Conservation (phyloP, 2,797 vertebrate genomes). For the Tympanoctomys barrerae region DNA sequence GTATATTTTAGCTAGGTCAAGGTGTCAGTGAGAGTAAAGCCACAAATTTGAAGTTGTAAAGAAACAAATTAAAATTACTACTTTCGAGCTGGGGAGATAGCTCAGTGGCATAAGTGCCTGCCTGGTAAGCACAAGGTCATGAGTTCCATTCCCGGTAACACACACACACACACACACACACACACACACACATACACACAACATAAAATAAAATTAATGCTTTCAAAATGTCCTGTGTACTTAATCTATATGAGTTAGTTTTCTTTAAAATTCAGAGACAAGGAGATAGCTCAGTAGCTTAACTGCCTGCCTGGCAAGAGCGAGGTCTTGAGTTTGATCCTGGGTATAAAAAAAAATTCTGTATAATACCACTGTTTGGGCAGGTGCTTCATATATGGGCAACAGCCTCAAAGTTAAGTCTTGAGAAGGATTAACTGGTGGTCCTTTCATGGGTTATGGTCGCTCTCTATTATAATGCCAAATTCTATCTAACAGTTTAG, state of each 20-base stretch:
- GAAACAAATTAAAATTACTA: slow-evolving; percentile 1
- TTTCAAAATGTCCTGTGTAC: neutral
- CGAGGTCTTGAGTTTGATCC: no score
- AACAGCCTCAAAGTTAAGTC: neutral
- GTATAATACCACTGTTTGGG: neutral
- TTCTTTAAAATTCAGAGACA: neutral
- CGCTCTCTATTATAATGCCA: neutral
- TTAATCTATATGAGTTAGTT: neutral
- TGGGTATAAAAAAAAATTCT: no score
- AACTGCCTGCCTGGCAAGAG: no score
- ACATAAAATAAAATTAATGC: no score
- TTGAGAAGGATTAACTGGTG: neutral
- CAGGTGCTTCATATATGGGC: neutral
- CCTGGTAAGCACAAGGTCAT: no score
- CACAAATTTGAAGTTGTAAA: neutral
- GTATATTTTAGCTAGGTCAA: neutral
- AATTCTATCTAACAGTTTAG: neutral
- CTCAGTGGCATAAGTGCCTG: no score
- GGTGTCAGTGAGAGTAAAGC: neutral
- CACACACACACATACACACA: no score
- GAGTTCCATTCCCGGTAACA: no score
- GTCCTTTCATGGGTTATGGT: neutral
- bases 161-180: no score
- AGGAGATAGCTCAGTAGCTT: no score
- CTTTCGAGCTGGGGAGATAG: neutral